Conservation (phyloP, 2,113 vertebrate genomes). For the Panthera uncia region DNA sequence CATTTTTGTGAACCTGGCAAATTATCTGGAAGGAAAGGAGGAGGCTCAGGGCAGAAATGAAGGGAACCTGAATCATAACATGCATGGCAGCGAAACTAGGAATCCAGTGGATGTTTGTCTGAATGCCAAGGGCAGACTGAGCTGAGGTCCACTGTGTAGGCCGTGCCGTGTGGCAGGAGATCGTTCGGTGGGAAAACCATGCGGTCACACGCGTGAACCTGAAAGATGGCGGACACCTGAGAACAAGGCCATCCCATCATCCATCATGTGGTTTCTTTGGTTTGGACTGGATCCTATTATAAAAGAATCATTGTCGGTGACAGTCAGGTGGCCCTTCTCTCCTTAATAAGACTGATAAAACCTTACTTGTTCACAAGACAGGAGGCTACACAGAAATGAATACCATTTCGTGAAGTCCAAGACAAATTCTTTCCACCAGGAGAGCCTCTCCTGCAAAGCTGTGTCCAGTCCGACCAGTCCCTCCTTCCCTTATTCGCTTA, state of each 20-base stretch:
- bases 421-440: background rate
- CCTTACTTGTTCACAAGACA: background rate
- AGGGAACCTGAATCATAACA: background rate
- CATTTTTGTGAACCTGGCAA: background rate
- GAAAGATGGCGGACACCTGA: too few species aligned
- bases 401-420: background rate
- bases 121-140: background rate
- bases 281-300: background rate
- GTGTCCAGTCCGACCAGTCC: accelerated
- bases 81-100: accelerated
- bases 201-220: accelerated
- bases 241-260: background rate
- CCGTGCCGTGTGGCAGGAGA: background rate
- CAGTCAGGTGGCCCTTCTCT: background rate
- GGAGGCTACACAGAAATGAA: background rate
- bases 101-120: accelerated
- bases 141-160: background rate
- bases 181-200: background rate
- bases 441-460: background rate
- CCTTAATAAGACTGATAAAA: background rate
- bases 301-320: background rate
- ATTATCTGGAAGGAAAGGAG: background rate
- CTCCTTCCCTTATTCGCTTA: background rate
- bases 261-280: background rate
- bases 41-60: too few species aligned